Base-by-base conservation (phyloP, 1,140 invertebrate species). In the Laupala kohalensis region DNA sequence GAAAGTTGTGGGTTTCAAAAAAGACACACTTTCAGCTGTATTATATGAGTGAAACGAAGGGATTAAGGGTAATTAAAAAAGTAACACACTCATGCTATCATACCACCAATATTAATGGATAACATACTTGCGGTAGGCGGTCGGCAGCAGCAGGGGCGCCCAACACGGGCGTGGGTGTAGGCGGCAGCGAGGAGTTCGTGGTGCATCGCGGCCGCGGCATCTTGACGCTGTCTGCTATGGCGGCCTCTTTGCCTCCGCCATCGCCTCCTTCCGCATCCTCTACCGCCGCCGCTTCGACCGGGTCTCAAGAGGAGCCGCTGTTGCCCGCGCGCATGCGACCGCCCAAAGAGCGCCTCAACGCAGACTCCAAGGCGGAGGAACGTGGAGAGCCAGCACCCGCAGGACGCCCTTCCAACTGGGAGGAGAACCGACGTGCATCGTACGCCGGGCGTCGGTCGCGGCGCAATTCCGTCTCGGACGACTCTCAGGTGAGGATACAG, bases 351-450 rank as follows among this genome's bases (percentile, higher is more conserved):
- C 85, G 85, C 75, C 80, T 80, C 64, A 86, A 85, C 78, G 81
- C 82, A 71, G 86, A 89, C 74, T 84, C 82, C 53, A 89, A 89
- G 78, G 84, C 84, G 28, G 84, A 88, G 72, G 88, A 89, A 79
- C 80, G 85, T 75, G 86, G 84, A 25, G 86, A 86, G 73, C 80
- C 62, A 19, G 26, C 37, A 78, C 86, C 89, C 74, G 92, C 92
- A 76, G 92, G 92, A 69, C 87, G 89, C 78, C 92, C 92, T 62
- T 93, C 90, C 76, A 91, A 92, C 81, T 92, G 90, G 90, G 89
- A 90, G 80, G 89, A 91, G 71, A 82, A 84, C 75, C 85, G 88
- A 76, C 84, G 88, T 78, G 82, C 81, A n/a, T 83, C 83, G 30
- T 90, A 88, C 76, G 93, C 90, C 79, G 93, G 91, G 67, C 84